phyloP scores from a whole-genome alignment of 2,113 vertebrate species.

The Oreamnos americanus region DNA sequence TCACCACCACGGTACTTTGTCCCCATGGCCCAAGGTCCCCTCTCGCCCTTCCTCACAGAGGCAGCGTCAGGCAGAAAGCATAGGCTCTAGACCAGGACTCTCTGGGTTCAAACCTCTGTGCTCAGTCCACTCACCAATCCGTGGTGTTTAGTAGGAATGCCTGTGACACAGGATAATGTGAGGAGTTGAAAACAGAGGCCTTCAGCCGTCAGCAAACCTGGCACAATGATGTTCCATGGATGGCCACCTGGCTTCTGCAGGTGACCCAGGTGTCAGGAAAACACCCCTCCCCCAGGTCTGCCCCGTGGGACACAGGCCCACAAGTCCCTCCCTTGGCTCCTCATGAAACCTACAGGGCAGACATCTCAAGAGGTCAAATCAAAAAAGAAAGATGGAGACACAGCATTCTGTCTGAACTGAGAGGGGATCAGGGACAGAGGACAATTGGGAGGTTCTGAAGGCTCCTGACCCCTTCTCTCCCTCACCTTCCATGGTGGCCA shows the following conservation, averaged over 20 bases:
- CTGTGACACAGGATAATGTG: not conserved
- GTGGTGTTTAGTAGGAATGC: not conserved
- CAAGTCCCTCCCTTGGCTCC: not conserved
- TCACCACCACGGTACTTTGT: accelerated
- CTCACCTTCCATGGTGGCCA: not conserved
- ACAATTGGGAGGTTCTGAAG: not conserved
- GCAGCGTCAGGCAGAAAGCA: too few relatives aligned
- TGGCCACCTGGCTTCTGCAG: not conserved
- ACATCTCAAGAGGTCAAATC: not conserved
- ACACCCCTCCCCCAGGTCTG: not conserved
- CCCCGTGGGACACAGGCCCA: not conserved
- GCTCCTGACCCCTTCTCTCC: accelerated
- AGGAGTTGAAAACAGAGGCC: not conserved
- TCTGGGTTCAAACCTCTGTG: not conserved
- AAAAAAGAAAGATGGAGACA: not conserved
- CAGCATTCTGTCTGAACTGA: too few relatives aligned
- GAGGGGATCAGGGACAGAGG: not conserved
- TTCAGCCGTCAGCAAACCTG: accelerated
- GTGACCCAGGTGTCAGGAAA: not conserved
- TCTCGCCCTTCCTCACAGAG: not conserved
- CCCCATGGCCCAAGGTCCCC: not conserved
- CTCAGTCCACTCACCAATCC: not conserved
- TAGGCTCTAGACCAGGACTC: not conserved
- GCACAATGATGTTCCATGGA: not conserved
- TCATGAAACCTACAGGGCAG: not conserved